phyloP scores from a whole-genome alignment of 1,140 invertebrate species.

The Mizuhopecten yessoensis region DNA sequence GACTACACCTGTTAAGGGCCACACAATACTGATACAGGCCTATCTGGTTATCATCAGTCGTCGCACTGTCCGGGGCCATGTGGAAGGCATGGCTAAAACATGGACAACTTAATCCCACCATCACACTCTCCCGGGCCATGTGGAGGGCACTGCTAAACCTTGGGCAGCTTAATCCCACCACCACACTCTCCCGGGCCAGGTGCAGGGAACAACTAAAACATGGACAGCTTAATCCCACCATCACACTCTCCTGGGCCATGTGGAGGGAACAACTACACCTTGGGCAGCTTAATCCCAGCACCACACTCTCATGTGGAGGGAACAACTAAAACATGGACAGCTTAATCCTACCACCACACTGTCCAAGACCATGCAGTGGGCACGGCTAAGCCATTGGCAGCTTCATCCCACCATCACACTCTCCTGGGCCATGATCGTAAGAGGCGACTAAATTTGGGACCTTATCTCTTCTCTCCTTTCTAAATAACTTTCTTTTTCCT shows the following conservation, averaged over 20 bases:
- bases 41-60: conserved; percentile 17
- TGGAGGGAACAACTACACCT: background rate
- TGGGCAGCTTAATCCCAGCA: background rate
- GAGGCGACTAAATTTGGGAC: too few relatives aligned
- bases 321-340: too few relatives aligned
- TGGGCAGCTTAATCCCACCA: background rate
- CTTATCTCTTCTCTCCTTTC: too few relatives aligned
- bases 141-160: too few relatives aligned
- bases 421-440: too few relatives aligned
- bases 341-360: too few relatives aligned
- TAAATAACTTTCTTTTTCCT: too few relatives aligned
- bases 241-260: background rate
- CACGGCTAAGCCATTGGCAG: too few relatives aligned
- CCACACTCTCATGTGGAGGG: background rate
- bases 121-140: background rate
- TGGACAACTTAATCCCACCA: background rate
- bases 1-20: conserved; percentile 8
- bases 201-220: background rate
- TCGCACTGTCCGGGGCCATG: background rate
- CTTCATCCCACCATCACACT: too few relatives aligned
- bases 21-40: background rate
- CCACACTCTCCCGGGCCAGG: background rate
- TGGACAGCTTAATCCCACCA: background rate
- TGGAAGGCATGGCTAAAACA: background rate
- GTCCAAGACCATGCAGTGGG: too few relatives aligned